Evolutionary conservation across 1,140 invertebrate species (phyloP).

Genomic region (Platyscapa corneri): DNA sequence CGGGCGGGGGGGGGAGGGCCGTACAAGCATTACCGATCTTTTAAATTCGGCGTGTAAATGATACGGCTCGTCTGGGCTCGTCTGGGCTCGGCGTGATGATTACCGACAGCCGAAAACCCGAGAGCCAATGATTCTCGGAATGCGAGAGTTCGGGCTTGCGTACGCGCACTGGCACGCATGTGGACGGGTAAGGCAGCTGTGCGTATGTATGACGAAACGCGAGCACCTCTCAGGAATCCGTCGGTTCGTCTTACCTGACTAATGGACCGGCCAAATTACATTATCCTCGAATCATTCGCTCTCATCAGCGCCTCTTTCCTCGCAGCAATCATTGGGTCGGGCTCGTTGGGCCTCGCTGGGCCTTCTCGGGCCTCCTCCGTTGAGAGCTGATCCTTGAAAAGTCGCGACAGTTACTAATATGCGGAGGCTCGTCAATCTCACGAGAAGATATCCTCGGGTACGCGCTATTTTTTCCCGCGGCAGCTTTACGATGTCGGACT

Average conservation of each 20-base stretch:
- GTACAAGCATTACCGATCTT: constrained; percentile 21
- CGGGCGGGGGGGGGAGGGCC: not conserved
- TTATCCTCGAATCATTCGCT: constrained; percentile 56
- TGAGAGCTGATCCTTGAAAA: constrained; percentile 11
- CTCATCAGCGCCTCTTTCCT: not conserved
- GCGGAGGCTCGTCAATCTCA: not conserved
- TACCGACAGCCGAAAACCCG: constrained; percentile 11
- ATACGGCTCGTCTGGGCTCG: too few relatives aligned
- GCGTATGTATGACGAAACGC: constrained; percentile 35
- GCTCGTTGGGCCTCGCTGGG: too few relatives aligned
- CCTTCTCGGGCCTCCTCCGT: too few relatives aligned
- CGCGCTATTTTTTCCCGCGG: not conserved
- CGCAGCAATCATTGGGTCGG: not conserved
- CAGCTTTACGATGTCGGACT: not conserved
- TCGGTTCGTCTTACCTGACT: constrained; percentile 51
- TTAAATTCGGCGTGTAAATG: constrained; percentile 44
- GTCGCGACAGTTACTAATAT: constrained; percentile 48
- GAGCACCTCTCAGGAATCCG: not conserved
- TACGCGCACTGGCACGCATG: not conserved
- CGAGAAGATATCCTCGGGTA: not conserved
- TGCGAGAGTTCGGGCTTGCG: not conserved
- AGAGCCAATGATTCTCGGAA: constrained; percentile 31
- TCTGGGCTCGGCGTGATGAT: constrained; percentile 10
- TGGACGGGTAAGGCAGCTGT: too few relatives aligned
- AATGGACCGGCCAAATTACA: constrained; percentile 60